phyloP scores from a whole-genome alignment of 2,888 invertebrate genomes.

The Nomada goodeniana region DNA sequence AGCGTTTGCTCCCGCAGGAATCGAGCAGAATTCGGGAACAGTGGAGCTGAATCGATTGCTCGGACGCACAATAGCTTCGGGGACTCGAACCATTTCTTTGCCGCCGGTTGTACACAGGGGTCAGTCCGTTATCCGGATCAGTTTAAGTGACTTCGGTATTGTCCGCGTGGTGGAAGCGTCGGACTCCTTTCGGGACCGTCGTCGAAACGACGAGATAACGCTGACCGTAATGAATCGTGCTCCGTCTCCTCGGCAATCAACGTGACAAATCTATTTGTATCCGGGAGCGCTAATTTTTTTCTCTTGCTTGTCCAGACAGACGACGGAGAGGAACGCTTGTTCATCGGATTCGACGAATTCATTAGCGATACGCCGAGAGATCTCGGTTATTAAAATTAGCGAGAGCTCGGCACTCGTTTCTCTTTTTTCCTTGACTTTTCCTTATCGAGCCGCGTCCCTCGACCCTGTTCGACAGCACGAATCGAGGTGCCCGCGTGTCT shows the following conservation, averaged over 20 bases:
- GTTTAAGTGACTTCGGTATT: slow-evolving; percentile 33
- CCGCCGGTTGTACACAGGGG: slow-evolving; percentile 2
- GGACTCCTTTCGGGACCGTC: background rate
- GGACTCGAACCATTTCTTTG: no score
- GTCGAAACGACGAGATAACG: background rate
- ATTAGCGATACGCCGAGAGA: slow-evolving; percentile 55
- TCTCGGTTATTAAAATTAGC: slow-evolving; percentile 59
- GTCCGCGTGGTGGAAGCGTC: slow-evolving; percentile 33
- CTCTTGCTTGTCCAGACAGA: no score
- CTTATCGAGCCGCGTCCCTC: slow-evolving; percentile 1
- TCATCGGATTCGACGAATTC: slow-evolving; percentile 52
- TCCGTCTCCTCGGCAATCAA: background rate
- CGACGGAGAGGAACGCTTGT: background rate
- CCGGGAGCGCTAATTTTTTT: background rate
- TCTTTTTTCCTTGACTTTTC: background rate
- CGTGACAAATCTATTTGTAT: background rate
- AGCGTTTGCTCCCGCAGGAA: no score
- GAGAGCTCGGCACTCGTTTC: slow-evolving; percentile 21
- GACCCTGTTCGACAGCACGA: background rate
- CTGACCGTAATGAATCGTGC: background rate
- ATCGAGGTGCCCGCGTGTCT: background rate
- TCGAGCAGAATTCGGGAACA: slow-evolving; percentile 39
- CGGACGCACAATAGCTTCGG: no score
- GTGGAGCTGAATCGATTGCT: slow-evolving; percentile 42
- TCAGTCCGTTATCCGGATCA: slow-evolving; percentile 13